Conservation (phyloP, 1,140 invertebrate genomes). For the Achroia grisella region DNA sequence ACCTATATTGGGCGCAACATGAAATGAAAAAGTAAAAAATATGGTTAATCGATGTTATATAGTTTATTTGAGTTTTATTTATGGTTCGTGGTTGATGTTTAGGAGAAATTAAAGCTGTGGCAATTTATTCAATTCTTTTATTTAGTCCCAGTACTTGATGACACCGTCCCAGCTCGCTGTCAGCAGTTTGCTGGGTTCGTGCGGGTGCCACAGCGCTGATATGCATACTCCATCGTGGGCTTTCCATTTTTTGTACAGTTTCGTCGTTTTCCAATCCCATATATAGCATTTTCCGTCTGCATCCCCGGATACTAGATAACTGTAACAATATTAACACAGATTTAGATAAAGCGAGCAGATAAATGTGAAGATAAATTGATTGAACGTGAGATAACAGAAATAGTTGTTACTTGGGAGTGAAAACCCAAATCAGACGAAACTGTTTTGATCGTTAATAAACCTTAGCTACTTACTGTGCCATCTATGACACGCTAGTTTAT, state of each 20-base stretch:
- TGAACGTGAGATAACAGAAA: not conserved
- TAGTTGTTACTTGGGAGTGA: not conserved
- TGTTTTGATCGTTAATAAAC: too few relatives aligned
- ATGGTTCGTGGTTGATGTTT: slow-evolving; percentile 47
- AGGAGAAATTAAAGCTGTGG: slow-evolving; percentile 47
- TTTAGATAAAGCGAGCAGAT: too few relatives aligned
- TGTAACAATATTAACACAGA: slow-evolving; percentile 63
- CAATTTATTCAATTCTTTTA: slow-evolving; percentile 17
- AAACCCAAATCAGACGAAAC: not conserved
- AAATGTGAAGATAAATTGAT: slow-evolving; percentile 8
- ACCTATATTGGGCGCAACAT: slow-evolving; percentile 8
- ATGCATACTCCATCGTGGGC: slow-evolving; percentile 99
- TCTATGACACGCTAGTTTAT: too few relatives aligned
- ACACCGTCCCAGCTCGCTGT: slow-evolving; percentile 98
- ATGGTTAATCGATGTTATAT: slow-evolving; percentile 46
- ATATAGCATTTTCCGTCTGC: slow-evolving; percentile 99
- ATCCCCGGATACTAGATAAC: slow-evolving; percentile 98
- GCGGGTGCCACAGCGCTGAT: slow-evolving; percentile 96
- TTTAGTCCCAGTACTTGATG: slow-evolving; percentile 99
- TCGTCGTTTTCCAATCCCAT: slow-evolving; percentile 99
- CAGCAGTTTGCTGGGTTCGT: slow-evolving; percentile 96
- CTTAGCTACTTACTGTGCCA: too few relatives aligned
- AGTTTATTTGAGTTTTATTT: slow-evolving; percentile 56
- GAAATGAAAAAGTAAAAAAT: slow-evolving; percentile 28
- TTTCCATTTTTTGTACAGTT: slow-evolving; percentile 98